Evolutionary conservation across 2,113 vertebrate genomes (phyloP).

Genomic region (Microtus ochrogaster): DNA sequence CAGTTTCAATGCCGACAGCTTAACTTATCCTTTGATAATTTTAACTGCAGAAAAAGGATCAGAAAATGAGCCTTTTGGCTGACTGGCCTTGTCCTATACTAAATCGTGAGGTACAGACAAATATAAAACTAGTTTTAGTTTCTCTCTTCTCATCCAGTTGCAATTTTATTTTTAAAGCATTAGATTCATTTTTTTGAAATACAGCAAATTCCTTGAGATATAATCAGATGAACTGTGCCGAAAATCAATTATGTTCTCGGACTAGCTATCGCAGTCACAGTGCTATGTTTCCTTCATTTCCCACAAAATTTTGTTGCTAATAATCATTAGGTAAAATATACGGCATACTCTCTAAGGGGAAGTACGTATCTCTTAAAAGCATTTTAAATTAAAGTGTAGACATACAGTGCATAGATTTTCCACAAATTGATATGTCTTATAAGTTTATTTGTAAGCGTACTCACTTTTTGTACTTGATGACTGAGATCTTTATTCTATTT

Average conservation of each 20-base stretch:
- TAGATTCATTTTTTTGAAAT: conserved; percentile 54
- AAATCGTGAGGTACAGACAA: not conserved
- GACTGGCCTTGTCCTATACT: not conserved
- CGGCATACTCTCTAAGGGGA: not conserved
- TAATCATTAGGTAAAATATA: not conserved
- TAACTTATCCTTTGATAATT: not conserved
- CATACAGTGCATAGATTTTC: no score
- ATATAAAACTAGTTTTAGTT: not conserved
- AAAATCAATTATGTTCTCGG: conserved; percentile 51
- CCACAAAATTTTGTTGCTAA: not conserved
- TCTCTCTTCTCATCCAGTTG: not conserved
- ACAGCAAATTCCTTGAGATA: not conserved
- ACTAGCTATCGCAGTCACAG: not conserved
- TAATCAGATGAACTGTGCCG: conserved; percentile 26
- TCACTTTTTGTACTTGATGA: not conserved
- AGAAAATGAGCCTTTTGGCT: not conserved
- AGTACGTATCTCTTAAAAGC: not conserved
- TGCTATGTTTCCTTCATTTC: not conserved
- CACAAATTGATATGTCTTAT: not conserved
- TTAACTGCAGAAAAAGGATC: not conserved
- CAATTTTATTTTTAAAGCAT: conserved; percentile 62
- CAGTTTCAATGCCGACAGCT: not conserved
- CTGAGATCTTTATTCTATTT: not conserved
- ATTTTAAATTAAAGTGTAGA: not conserved
- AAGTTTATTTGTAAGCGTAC: not conserved